Base-by-base conservation (phyloP, 2,888 invertebrate species). In the Athalia circularis region DNA sequence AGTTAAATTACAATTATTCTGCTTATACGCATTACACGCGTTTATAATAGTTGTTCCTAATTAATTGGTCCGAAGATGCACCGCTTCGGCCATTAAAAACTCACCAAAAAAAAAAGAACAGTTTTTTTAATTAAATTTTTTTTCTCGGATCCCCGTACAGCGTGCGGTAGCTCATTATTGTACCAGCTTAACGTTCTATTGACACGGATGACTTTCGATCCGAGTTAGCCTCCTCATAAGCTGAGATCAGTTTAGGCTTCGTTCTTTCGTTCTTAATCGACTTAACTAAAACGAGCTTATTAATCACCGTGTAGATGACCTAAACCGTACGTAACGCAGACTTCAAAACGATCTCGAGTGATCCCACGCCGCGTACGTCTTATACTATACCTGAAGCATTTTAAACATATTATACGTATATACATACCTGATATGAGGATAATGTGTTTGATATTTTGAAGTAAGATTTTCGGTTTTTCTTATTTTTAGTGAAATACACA, bases 131-230 rank as follows among this genome's bases (percentile, higher is more conserved):
- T 70, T 70, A 59, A 70, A 70, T 59, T 70, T 70, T 59, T 59
- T n/a, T 4, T n/a, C 9, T 54, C 6, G 54, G 57, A 59, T 29
- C 29, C 29, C 29, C 29, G 2, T 29, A 29, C 29, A 29, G 29
- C 29, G 2, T 29, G 29, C 29, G 29, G 29, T 29, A 29, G 29
- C 29, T 29, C 29, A 29, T 29, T 29, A 70, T 15, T 70, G 57
- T 11, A 13, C 45, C 13, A 57, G 57, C 70, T 70, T 59, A 70
- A 59, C 57, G 70, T 70, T 70, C 54, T 59, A 47, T 70, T 70
- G 70, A 70, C 70, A 70, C 70, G 70, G 59, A 70, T 70, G 70
- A 70, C 70, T 70, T 43, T 70, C 70, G 59, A 70, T 70, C 59
- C 59, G 52, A 67, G 52, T 67, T 52, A 50, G 11, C 9, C 5